Conservation (phyloP, 2,797 vertebrate genomes). For the Squalus acanthias region DNA sequence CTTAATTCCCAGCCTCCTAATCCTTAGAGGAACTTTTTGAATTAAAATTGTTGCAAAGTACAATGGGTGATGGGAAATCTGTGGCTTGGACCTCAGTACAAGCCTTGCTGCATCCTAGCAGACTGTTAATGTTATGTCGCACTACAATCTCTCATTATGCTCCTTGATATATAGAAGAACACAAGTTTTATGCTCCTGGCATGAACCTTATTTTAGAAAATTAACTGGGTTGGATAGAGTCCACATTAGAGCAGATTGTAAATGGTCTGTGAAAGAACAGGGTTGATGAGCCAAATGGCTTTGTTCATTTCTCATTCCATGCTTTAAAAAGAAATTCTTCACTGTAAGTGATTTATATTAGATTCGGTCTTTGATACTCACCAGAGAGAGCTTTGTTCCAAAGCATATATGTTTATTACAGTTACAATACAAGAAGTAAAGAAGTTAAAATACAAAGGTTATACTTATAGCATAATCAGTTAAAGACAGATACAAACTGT, state of each 20-base stretch:
- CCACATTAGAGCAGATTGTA: neutral
- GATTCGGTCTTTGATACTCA: no score
- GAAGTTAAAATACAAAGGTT: no score
- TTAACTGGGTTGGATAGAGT: neutral
- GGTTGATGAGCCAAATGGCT: neutral
- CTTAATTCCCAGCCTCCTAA: neutral
- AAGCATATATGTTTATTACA: no score
- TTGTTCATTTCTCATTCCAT: constrained; percentile 10
- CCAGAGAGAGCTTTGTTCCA: neutral
- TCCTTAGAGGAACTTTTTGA: neutral
- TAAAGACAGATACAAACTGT: neutral
- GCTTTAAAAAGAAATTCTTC: neutral
- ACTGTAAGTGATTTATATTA: neutral
- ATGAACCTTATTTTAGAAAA: neutral
- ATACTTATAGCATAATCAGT: neutral
- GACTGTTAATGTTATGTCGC: no score
- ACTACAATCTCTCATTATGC: neutral
- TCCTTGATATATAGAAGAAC: neutral
- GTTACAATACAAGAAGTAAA: neutral
- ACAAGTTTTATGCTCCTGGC: neutral
- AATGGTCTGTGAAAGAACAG: neutral
- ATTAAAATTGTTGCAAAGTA: neutral
- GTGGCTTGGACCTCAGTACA: neutral
- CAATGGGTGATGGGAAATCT: neutral
- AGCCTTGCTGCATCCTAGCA: no score